These are phyloP conservation scores for Apodemia duryi DNA, from an alignment of 2,888 invertebrate genomes.

Conservation along the genomic window DNA sequence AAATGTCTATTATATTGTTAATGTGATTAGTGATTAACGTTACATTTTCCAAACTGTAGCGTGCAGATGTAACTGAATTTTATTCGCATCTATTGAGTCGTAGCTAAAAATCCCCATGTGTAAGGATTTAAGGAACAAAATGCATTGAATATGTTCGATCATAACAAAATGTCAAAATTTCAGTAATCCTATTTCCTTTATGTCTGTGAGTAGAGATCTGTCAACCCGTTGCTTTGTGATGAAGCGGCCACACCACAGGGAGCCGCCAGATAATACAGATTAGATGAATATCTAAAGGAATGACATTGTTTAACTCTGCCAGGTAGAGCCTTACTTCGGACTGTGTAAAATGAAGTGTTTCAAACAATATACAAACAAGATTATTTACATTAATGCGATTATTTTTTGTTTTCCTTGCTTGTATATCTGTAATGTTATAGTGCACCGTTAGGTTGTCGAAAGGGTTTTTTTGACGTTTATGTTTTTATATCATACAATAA, in stretches of 20 bases:
- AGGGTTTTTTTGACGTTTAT: background rate
- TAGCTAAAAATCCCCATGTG: constrained; percentile 22
- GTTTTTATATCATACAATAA: no score
- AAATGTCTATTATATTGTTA: background rate
- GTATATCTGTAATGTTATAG: constrained; percentile 15
- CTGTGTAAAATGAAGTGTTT: constrained; percentile 49
- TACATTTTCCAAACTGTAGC: constrained; percentile 21
- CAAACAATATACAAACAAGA: constrained; percentile 72
- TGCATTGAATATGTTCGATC: constrained; percentile 42
- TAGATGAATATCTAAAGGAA: constrained; percentile 71
- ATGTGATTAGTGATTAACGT: background rate
- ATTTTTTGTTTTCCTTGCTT: constrained; percentile 31
- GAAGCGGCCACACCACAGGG: constrained; percentile 65
- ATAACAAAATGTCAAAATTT: constrained; percentile 53
- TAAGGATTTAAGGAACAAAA: constrained; percentile 44
- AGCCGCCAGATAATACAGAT: constrained; percentile 67
- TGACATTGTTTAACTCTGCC: constrained; percentile 65
- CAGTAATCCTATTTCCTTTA: constrained; percentile 65
- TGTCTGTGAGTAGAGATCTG: constrained; percentile 68
- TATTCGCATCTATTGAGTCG: constrained; percentile 36
- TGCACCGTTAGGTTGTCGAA: constrained; percentile 10
- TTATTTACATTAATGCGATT: constrained; percentile 69
- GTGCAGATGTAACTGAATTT: constrained; percentile 40
- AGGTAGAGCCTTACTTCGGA: constrained; percentile 49
- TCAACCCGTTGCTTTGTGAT: constrained; percentile 78